These are phyloP conservation scores for Polyploca ridens DNA, from an alignment of 2,888 invertebrate species.

Conservation along the genomic window DNA sequence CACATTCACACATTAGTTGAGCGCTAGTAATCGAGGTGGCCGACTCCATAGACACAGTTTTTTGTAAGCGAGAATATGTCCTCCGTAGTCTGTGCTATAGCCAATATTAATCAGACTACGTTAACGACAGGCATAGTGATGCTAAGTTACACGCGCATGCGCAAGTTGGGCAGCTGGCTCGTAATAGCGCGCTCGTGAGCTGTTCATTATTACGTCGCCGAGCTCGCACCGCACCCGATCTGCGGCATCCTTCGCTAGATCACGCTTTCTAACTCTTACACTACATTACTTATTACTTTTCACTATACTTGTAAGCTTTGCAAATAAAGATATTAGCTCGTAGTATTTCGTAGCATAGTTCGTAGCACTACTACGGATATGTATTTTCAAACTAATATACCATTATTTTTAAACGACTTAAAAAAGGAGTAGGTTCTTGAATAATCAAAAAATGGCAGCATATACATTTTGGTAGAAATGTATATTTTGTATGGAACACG, in stretches of 20 bases:
- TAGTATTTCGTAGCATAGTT: slow-evolving; percentile 1
- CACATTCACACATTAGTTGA: too few species aligned
- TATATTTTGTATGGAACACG: too few species aligned
- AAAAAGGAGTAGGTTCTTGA: too few species aligned
- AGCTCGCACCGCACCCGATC: slow-evolving; percentile 54
- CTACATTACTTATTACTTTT: slow-evolving; percentile 12
- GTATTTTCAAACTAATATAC: too few species aligned
- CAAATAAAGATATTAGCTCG: neutral
- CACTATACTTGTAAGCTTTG: slow-evolving; percentile 8
- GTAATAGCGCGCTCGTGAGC: slow-evolving; percentile 65
- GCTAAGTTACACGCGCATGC: slow-evolving; percentile 16
- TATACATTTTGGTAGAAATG: too few species aligned
- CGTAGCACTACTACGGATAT: too few species aligned
- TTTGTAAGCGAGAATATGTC: too few species aligned
- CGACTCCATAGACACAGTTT: too few species aligned
- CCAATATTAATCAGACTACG: neutral
- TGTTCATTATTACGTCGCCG: slow-evolving; percentile 65
- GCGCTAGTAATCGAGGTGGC: too few species aligned
- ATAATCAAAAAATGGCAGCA: too few species aligned
- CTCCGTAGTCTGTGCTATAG: too few species aligned
- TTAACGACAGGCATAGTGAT: neutral
- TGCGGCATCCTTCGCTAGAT: slow-evolving; percentile 37
- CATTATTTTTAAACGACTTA: too few species aligned
- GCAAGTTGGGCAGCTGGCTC: slow-evolving; percentile 35
- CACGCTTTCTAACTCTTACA: slow-evolving; percentile 33